A percentile compares a stretch with the other conserved stretches of the same genome.
These are phyloP conservation scores for Ariolimax columbianus DNA, from an alignment of 2,888 invertebrate genomes.

Conservation along the genomic window DNA sequence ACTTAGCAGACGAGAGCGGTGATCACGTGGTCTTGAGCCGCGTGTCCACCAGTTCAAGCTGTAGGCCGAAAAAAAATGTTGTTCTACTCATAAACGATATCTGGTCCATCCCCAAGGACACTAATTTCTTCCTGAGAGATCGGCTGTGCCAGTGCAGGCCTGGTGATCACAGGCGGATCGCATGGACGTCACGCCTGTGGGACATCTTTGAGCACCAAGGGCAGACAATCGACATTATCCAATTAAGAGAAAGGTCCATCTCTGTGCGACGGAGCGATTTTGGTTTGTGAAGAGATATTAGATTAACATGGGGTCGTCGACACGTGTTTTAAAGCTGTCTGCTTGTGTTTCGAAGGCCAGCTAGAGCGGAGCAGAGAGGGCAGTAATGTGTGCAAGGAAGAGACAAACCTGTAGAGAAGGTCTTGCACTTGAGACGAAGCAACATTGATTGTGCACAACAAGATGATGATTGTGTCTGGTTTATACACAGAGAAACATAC, in stretches of 20 bases:
- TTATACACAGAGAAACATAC: no score
- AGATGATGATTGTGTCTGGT: not conserved
- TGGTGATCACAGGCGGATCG: not conserved
- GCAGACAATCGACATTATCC: slow-evolving; percentile 40
- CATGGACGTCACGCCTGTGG: not conserved
- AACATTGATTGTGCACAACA: not conserved
- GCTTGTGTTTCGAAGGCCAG: not conserved
- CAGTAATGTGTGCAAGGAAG: not conserved
- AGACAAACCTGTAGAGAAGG: not conserved
- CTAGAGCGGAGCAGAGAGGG: not conserved
- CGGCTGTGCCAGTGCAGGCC: not conserved
- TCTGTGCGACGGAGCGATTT: not conserved
- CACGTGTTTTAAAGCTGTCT: slow-evolving; percentile 34
- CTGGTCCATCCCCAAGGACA: not conserved
- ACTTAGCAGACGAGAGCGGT: slow-evolving; percentile 9
- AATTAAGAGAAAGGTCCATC: slow-evolving; percentile 22
- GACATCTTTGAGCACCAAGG: slow-evolving; percentile 25
- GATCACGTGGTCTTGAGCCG: slow-evolving; percentile 19
- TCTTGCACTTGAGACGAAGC: no score
- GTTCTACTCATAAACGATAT: slow-evolving; percentile 42
- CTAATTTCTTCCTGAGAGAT: slow-evolving; percentile 28
- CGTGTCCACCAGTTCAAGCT: slow-evolving; percentile 11
- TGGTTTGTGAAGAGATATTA: slow-evolving; percentile 18
- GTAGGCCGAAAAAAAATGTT: slow-evolving; percentile 34
- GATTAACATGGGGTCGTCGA: slow-evolving; percentile 17